Base-by-base conservation (phyloP, 2,797 vertebrate genomes). In the Semaprochilodus insignis region DNA sequence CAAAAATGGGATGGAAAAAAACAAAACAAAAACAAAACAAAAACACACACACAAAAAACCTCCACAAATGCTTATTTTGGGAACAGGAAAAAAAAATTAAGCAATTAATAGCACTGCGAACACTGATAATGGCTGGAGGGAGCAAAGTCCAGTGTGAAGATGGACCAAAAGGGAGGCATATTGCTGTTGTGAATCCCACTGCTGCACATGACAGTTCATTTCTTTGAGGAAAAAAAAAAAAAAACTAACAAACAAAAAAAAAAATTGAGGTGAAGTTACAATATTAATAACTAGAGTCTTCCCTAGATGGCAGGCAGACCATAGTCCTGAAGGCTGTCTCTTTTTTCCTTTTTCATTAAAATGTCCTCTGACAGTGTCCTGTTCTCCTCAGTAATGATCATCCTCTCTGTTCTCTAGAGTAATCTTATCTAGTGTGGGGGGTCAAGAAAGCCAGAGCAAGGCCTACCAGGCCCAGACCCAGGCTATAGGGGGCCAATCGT, bases 201-300 rank as follows among this genome's bases (percentile, higher is more conserved):
- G 84, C 87, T 93, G 90, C 91, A 92, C 91, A 92, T 81, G 85
- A 86, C 92, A 90, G 94, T 93, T 92, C 90, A 52, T 78, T 48
- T 48, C 8, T 91, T 91, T 81, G 83, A 89, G 55, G 19, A 54
- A 17, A 54, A 17, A 16, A 3, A 17, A 17, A 54, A 17, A 54
- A 2, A 44, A 4, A 44, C 7, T 5, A 4, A 44, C 7, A 44
- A 4, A 65, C 48, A 40, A 76, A 85, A 91, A 89, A 91, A 91
- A 92, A 84, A 82, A 89, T 91, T 90, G 92, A 93, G 91, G 92
- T 92, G 93, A 94, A 93, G 92, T 93, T 94, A 94, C 91, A 93
- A 92, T 91, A 92, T 94, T 93, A 93, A 92, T 92, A 92, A 77
- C 85, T 89, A 78, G 90, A 90, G 91, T 92, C 88, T 88, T 81